phyloP scores from a whole-genome alignment of 1,140 invertebrate species.

The Dryas iulia region DNA sequence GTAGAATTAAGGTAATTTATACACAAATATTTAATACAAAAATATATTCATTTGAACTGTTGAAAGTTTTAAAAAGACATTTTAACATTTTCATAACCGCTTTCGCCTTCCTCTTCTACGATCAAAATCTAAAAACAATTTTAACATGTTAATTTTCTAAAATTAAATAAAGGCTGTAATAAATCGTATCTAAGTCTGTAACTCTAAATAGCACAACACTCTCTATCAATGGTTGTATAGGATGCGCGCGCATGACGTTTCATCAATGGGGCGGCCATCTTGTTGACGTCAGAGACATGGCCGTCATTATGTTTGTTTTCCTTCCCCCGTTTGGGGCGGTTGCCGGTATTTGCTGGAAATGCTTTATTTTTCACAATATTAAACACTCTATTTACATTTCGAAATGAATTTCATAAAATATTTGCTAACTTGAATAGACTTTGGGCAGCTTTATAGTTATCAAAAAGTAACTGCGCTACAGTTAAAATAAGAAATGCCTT shows the following conservation, averaged over 20 bases:
- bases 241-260: slow-evolving; percentile 59
- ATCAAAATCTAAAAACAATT: no score
- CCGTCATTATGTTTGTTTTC: slow-evolving; percentile 62
- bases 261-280: slow-evolving; percentile 74
- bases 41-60: no score
- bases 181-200: background rate
- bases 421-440: background rate
- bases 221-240: slow-evolving; percentile 73
- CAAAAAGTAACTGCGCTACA: no score
- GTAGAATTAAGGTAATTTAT: no score
- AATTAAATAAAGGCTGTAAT: no score
- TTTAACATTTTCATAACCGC: no score
- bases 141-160: no score
- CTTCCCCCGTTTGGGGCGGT: slow-evolving; percentile 12
- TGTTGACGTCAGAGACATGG: slow-evolving; percentile 70
- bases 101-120: no score
- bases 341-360: slow-evolving; percentile 13
- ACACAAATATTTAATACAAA: no score
- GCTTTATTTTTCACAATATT: background rate
- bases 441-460: background rate
- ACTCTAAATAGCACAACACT: slow-evolving; percentile 4
- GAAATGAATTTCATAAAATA: background rate
- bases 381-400: background rate
- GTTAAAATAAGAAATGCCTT: no score
- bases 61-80: no score